Evolutionary conservation across 2,888 invertebrate species (phyloP).

Genomic region (Aspidapion aeneum): DNA sequence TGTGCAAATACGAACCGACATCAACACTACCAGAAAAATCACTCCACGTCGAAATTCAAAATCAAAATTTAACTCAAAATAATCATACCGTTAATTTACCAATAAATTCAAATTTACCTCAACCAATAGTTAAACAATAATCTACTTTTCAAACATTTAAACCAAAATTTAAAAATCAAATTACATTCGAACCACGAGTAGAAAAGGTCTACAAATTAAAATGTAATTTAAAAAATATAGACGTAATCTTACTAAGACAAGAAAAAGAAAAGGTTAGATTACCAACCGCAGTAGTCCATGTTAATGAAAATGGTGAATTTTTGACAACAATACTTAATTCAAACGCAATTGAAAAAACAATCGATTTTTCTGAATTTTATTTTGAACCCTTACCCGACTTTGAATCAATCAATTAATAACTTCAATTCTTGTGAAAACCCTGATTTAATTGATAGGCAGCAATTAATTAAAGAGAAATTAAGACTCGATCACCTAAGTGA

Average conservation of each 20-base stretch:
- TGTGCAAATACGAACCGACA: constrained; percentile 3
- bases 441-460: background rate
- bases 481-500: constrained; percentile 9
- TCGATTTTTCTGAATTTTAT: background rate
- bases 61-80: background rate
- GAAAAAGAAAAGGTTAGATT: constrained; percentile 1
- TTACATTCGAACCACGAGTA: background rate
- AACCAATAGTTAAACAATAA: background rate
- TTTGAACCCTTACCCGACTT: background rate
- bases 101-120: no score
- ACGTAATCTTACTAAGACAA: background rate
- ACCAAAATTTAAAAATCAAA: background rate
- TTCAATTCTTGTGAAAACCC: background rate
- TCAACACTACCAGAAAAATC: no score
- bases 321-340: background rate
- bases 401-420: background rate
- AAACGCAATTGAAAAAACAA: background rate
- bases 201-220: constrained; percentile 1
- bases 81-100: background rate
- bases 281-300: background rate
- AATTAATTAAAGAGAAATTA: background rate
- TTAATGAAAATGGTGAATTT: constrained; percentile 3
- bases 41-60: background rate
- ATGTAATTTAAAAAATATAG: constrained; percentile 1
- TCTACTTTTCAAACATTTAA: no score